These are phyloP conservation scores for Temnothorax unifasciatus DNA, from an alignment of 2,888 invertebrate species.

Conservation along the genomic window DNA sequence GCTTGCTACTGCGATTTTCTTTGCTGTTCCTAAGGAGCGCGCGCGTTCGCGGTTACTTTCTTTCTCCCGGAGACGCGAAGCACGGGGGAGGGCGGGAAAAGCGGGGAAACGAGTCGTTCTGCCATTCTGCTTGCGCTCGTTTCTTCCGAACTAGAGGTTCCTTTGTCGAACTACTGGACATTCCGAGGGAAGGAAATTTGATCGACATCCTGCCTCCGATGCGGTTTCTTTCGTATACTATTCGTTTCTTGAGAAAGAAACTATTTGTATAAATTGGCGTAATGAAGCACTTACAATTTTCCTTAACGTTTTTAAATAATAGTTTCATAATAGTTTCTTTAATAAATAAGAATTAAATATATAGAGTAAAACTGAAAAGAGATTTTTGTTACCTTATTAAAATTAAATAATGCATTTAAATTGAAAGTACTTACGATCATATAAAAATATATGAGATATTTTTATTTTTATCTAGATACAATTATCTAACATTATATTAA, in stretches of 20 bases:
- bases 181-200: conserved; percentile 41
- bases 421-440: background rate
- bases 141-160: conserved; percentile 39
- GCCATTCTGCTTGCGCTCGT: conserved; percentile 33
- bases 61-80: conserved; percentile 20
- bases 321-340: background rate
- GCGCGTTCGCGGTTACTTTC: conserved; percentile 69
- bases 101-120: conserved; percentile 50
- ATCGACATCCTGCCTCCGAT: conserved; percentile 34
- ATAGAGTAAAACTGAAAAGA: background rate
- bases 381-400: background rate
- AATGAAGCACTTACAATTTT: background rate
- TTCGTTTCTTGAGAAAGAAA: background rate
- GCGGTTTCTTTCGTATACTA: conserved; percentile 33
- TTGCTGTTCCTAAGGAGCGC: conserved; percentile 65
- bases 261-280: background rate
- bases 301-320: background rate
- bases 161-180: conserved; percentile 48
- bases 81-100: conserved; percentile 6
- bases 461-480: background rate
- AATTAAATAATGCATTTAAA: conserved; percentile 11
- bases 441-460: background rate
- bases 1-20: conserved; percentile 70
- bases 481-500: background rate
- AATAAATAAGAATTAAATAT: conserved; percentile 5